Evolutionary conservation across 2,797 vertebrate species (phyloP).

Genomic region (Chelon labrosus): DNA sequence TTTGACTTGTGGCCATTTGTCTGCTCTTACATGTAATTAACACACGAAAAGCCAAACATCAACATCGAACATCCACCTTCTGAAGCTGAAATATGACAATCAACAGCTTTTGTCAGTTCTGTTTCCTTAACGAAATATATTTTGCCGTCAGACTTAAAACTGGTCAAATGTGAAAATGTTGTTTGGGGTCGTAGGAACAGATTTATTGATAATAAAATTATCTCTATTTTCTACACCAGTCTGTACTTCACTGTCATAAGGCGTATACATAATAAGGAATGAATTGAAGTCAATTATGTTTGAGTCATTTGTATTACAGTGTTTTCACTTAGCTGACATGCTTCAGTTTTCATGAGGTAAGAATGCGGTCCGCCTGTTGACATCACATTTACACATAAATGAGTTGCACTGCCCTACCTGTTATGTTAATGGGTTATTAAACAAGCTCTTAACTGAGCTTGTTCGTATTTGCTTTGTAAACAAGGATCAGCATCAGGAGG

Average conservation of each 20-base stretch:
- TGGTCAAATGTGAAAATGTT: background rate
- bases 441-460: slow-evolving; percentile 27
- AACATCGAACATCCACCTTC: no score
- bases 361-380: slow-evolving; percentile 23
- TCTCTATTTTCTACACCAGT: no score
- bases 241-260: no score
- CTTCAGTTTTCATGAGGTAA: slow-evolving; percentile 13
- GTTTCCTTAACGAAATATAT: background rate
- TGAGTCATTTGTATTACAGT: background rate
- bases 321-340: slow-evolving; percentile 15
- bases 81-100: slow-evolving; percentile 3
- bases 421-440: slow-evolving; percentile 57
- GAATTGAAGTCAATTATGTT: background rate
- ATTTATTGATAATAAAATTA: no score
- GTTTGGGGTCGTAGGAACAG: no score
- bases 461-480: slow-evolving; percentile 74
- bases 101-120: background rate
- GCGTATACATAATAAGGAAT: background rate
- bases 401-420: slow-evolving; percentile 24
- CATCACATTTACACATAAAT: slow-evolving; percentile 49
- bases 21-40: background rate
- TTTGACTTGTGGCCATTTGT: slow-evolving; percentile 16
- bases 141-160: background rate
- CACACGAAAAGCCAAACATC: background rate
- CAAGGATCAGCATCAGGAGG: slow-evolving; percentile 37